These are phyloP conservation scores for Eulacestoma nigropectus DNA, from an alignment of 2,113 vertebrate species.

Conservation along the genomic window DNA sequence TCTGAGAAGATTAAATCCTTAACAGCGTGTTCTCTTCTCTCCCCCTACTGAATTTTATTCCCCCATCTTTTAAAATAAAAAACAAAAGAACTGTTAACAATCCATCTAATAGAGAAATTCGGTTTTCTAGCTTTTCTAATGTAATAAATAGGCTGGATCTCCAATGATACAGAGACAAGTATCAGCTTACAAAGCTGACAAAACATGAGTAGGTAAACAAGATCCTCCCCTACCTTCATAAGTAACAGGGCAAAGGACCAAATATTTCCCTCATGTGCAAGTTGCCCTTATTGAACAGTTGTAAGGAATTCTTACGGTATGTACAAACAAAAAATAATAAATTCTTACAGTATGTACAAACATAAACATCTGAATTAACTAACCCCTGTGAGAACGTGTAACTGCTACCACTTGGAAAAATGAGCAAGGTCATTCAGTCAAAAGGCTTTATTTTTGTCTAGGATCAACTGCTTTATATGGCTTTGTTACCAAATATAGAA, in stretches of 20 bases:
- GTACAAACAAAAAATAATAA: not conserved
- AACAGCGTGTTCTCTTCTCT: not conserved
- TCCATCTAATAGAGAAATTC: not conserved
- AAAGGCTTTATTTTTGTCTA: conserved; percentile 35
- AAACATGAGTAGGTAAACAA: conserved; percentile 1
- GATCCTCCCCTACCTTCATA: not conserved
- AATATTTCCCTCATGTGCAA: not conserved
- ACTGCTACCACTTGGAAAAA: conserved; percentile 8
- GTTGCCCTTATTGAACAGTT: not conserved
- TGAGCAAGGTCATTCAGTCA: conserved; percentile 13
- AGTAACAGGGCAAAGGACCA: not conserved
- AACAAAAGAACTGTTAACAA: not conserved
- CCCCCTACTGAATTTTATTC: not conserved
- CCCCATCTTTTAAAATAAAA: not conserved
- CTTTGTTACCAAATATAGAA: conserved; percentile 31
- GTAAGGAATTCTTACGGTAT: not conserved
- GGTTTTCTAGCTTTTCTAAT: not conserved
- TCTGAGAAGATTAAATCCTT: conserved; percentile 60
- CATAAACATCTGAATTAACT: not conserved
- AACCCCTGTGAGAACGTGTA: not conserved
- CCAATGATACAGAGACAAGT: not conserved
- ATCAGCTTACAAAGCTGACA: conserved; percentile 8
- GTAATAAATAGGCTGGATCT: not conserved
- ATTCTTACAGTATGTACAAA: not conserved
- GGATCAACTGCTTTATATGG: conserved; percentile 41